A percentile compares a stretch with the other conserved stretches of the same genome.
Conservation (phyloP, 2,888 invertebrate genomes). For the Silvanus unidentatus region DNA sequence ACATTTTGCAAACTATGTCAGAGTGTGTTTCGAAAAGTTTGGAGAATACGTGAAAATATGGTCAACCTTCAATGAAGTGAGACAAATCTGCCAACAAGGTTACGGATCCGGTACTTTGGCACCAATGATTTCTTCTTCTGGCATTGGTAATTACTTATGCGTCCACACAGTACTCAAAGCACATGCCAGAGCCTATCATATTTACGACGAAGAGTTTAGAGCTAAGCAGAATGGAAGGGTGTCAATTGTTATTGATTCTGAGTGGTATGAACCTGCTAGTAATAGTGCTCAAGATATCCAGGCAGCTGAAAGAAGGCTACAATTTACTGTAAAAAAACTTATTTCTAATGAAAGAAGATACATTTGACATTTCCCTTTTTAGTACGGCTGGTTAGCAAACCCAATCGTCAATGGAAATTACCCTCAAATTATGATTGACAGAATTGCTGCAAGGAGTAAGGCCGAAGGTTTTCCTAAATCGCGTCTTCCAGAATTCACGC, state of each 20-base stretch:
- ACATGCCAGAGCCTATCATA: slow-evolving; percentile 58
- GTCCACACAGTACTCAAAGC: slow-evolving; percentile 58
- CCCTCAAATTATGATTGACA: slow-evolving; percentile 57
- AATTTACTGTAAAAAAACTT: slow-evolving; percentile 48
- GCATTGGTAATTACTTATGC: slow-evolving; percentile 57
- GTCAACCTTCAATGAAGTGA: slow-evolving; percentile 52
- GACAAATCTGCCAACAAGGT: slow-evolving; percentile 27
- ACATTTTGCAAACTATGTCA: slow-evolving; percentile 53
- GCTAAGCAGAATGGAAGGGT: slow-evolving; percentile 19
- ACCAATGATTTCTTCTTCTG: slow-evolving; percentile 38
- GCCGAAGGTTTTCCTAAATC: slow-evolving; percentile 48
- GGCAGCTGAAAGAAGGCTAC: slow-evolving; percentile 51
- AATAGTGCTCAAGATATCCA: slow-evolving; percentile 52
- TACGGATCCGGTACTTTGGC: slow-evolving; percentile 29
- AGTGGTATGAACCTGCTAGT: slow-evolving; percentile 57
- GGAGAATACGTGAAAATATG: slow-evolving; percentile 42
- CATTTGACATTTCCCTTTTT: slow-evolving; percentile 4
- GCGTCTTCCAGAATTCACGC: slow-evolving; percentile 57
- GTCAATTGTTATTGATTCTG: slow-evolving; percentile 52
- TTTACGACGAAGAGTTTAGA: slow-evolving; percentile 56
- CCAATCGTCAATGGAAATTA: slow-evolving; percentile 65
- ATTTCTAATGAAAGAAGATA: background rate
- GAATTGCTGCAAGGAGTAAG: slow-evolving; percentile 53
- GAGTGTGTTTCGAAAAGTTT: slow-evolving; percentile 39
- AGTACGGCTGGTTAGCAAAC: slow-evolving; percentile 38